A percentile compares a stretch with the other conserved stretches of the same genome.
These are phyloP conservation scores for Belonocnema kinseyi DNA, from an alignment of 1,140 invertebrate genomes.

Conservation along the genomic window DNA sequence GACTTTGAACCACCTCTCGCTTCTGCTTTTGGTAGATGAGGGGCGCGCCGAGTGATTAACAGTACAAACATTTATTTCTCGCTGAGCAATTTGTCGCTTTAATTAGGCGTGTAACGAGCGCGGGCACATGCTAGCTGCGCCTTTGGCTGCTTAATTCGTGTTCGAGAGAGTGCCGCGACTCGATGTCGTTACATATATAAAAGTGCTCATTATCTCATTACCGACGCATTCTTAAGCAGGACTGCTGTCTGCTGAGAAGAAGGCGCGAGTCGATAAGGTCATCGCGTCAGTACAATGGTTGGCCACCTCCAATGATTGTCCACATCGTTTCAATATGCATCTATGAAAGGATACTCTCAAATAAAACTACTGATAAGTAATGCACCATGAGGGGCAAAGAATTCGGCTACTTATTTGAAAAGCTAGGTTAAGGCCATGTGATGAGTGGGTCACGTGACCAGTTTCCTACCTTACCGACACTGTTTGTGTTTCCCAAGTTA, in stretches of 20 bases:
- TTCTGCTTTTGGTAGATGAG: not conserved
- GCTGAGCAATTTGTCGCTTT: conserved; percentile 66
- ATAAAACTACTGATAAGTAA: too few relatives aligned
- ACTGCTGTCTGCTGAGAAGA: conserved; percentile 39
- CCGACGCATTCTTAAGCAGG: conserved; percentile 48
- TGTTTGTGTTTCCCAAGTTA: too few relatives aligned
- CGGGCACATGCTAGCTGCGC: conserved; percentile 18
- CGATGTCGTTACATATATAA: conserved; percentile 39
- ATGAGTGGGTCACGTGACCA: too few relatives aligned
- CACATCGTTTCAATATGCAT: too few relatives aligned
- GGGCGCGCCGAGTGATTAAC: conserved; percentile 51
- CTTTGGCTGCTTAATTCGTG: conserved; percentile 6
- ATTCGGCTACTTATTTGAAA: too few relatives aligned
- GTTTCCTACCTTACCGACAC: too few relatives aligned
- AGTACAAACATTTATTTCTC: conserved; percentile 60
- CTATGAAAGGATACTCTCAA: too few relatives aligned
- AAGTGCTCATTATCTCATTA: conserved; percentile 57
- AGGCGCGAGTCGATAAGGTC: conserved; percentile 3
- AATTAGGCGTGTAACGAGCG: conserved; percentile 68
- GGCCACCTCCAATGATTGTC: too few relatives aligned
- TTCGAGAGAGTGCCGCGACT: conserved; percentile 9
- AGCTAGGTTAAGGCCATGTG: too few relatives aligned
- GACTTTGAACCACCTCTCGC: conserved; percentile 11
- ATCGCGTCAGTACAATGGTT: too few relatives aligned
- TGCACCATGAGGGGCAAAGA: too few relatives aligned